These are phyloP conservation scores for Coronaproctus castanopsis DNA, from an alignment of 2,888 invertebrate genomes.

Conservation along the genomic window DNA sequence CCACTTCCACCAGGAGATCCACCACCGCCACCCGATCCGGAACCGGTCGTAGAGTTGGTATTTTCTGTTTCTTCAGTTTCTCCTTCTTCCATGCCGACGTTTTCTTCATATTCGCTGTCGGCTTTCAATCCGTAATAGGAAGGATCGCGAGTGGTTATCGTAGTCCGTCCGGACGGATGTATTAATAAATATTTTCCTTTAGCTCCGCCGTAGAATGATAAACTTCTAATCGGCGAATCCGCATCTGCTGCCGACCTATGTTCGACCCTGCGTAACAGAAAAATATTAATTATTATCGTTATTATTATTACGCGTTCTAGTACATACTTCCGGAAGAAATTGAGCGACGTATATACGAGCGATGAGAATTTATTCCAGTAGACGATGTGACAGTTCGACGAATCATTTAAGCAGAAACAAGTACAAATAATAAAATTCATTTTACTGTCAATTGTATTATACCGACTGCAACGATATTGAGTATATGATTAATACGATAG, in stretches of 20 bases:
- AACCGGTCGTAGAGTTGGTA: constrained; percentile 17
- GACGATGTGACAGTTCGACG: too few relatives aligned
- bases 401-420: too few relatives aligned
- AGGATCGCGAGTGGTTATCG: constrained; percentile 16
- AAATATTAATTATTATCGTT: too few relatives aligned
- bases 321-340: too few relatives aligned
- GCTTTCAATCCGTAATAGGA: constrained; percentile 13
- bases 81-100: constrained; percentile 21
- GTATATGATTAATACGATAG: too few relatives aligned
- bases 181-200: constrained; percentile 38
- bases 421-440: too few relatives aligned
- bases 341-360: too few relatives aligned
- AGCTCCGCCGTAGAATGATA: constrained; percentile 51
- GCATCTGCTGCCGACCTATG: constrained; percentile 6
- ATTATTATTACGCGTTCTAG: too few relatives aligned
- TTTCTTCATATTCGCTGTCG: constrained; percentile 20
- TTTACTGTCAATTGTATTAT: too few relatives aligned
- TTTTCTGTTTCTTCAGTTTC: constrained; percentile 22
- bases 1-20: constrained; percentile 20
- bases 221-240: constrained; percentile 14
- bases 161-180: constrained; percentile 19
- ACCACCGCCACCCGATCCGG: constrained; percentile 20
- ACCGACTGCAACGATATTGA: too few relatives aligned
- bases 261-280: constrained; percentile 9
- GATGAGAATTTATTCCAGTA: too few relatives aligned